These are phyloP conservation scores for Trypoxylus dichotomus DNA, from an alignment of 1,140 invertebrate species.

Conservation along the genomic window DNA sequence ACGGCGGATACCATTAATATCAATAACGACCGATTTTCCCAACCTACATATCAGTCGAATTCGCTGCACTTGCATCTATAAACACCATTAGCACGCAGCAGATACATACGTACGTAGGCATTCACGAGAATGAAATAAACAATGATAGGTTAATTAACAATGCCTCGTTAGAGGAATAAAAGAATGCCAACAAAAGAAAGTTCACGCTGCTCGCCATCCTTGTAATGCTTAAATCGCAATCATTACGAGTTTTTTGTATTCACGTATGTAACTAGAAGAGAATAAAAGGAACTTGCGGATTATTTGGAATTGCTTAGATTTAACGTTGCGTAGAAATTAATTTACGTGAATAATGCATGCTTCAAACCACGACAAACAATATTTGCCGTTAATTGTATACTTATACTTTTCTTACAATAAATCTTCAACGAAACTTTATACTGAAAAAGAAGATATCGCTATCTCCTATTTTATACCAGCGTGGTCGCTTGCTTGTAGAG, in stretches of 20 bases:
- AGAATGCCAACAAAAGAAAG: background rate
- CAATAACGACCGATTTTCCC: background rate
- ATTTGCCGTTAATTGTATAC: no score
- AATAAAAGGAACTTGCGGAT: no score
- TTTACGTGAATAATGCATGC: no score
- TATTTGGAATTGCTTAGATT: no score
- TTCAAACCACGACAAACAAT: no score
- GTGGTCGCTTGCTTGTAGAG: no score
- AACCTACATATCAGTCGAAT: background rate
- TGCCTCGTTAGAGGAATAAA: background rate
- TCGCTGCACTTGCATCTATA: background rate
- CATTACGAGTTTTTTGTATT: background rate
- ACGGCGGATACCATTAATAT: background rate
- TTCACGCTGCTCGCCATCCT: background rate
- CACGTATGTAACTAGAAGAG: background rate
- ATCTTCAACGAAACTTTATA: no score
- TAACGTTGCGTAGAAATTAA: no score
- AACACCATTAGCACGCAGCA: background rate
- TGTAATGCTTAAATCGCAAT: background rate
- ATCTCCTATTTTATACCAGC: no score
- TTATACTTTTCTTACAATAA: no score
- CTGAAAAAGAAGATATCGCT: no score
- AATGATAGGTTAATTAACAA: constrained; percentile 3
- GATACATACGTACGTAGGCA: background rate
- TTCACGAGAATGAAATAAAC: background rate